These are phyloP conservation scores for Priocnemis perturbator DNA, from an alignment of 2,888 invertebrate species.

Conservation along the genomic window DNA sequence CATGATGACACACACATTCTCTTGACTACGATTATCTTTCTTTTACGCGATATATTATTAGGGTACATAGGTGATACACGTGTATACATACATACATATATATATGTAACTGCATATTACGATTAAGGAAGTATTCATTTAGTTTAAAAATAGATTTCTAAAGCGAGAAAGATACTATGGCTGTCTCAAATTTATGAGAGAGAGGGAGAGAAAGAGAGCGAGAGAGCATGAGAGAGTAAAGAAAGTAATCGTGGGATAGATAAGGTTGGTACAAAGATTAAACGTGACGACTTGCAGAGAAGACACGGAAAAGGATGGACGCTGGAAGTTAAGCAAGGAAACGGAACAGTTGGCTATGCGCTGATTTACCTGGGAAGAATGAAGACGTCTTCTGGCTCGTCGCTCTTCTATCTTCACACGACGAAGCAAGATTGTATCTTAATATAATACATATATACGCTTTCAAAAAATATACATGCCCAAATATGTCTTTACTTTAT, in stretches of 20 bases:
- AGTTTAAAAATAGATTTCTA: slow-evolving; percentile 30
- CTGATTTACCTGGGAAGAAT: slow-evolving; percentile 47
- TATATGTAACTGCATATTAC: slow-evolving; percentile 22
- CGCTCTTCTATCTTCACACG: slow-evolving; percentile 59
- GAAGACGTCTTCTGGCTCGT: slow-evolving; percentile 54
- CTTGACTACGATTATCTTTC: slow-evolving; percentile 4
- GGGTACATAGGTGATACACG: slow-evolving; percentile 16
- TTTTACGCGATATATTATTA: slow-evolving; percentile 1
- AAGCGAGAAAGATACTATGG: slow-evolving; percentile 9
- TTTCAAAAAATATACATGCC: slow-evolving; percentile 69
- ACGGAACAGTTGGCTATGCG: slow-evolving; percentile 2
- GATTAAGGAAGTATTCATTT: slow-evolving; percentile 37
- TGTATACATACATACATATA: slow-evolving; percentile 15
- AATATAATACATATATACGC: slow-evolving; percentile 69
- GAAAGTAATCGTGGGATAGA: slow-evolving; percentile 12
- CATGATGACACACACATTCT: background rate
- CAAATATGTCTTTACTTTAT: slow-evolving; percentile 71
- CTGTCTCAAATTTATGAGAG: slow-evolving; percentile 7
- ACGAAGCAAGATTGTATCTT: slow-evolving; percentile 72
- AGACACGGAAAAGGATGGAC: slow-evolving; percentile 21
- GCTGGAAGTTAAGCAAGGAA: slow-evolving; percentile 11
- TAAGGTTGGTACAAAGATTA: slow-evolving; percentile 2
- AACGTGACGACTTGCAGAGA: slow-evolving; percentile 28
- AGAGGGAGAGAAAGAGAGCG: slow-evolving; percentile 5
- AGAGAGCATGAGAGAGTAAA: slow-evolving; percentile 1